Percentiles rank a stretch among this genome's conserved stretches.
Evolutionary conservation across 2,113 vertebrate genomes (phyloP).

Genomic region (Osmerus eperlanus): DNA sequence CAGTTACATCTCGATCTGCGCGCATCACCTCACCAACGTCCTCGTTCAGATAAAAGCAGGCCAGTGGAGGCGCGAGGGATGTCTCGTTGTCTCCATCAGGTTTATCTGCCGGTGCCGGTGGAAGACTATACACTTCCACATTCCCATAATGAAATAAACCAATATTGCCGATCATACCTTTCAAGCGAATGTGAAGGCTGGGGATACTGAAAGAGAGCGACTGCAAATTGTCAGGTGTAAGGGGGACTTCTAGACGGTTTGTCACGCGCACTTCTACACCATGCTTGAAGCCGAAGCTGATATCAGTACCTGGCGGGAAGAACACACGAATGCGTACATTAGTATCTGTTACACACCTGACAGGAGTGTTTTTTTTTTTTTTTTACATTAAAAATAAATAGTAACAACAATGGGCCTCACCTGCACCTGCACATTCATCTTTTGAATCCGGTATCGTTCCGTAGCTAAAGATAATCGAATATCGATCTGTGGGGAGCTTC

Average conservation of each 20-base stretch:
- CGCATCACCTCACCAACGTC: background rate
- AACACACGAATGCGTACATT: background rate
- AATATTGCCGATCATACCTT: background rate
- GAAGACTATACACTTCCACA: background rate
- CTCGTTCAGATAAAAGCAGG: background rate
- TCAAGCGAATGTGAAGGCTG: background rate
- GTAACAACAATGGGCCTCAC: no score
- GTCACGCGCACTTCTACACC: slow-evolving; percentile 8
- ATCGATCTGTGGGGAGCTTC: background rate
- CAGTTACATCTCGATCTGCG: background rate
- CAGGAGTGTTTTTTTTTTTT: no score
- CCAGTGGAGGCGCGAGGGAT: background rate
- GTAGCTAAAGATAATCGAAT: slow-evolving; percentile 12
- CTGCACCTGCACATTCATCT: slow-evolving; percentile 1
- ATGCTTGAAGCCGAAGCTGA: background rate
- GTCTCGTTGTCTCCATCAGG: background rate
- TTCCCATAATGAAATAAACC: slow-evolving; percentile 19
- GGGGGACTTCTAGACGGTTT: slow-evolving; percentile 1
- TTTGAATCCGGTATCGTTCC: background rate
- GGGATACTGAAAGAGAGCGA: slow-evolving; percentile 11
- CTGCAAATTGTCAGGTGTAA: slow-evolving; percentile 15
- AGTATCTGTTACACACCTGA: no score
- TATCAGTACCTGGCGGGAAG: background rate
- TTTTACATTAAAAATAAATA: no score
- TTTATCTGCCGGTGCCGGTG: background rate